Percentiles rank a stretch among this genome's conserved stretches.
These are phyloP conservation scores for Lagenorhynchus albirostris DNA, from an alignment of 2,113 vertebrate species.

Conservation along the genomic window DNA sequence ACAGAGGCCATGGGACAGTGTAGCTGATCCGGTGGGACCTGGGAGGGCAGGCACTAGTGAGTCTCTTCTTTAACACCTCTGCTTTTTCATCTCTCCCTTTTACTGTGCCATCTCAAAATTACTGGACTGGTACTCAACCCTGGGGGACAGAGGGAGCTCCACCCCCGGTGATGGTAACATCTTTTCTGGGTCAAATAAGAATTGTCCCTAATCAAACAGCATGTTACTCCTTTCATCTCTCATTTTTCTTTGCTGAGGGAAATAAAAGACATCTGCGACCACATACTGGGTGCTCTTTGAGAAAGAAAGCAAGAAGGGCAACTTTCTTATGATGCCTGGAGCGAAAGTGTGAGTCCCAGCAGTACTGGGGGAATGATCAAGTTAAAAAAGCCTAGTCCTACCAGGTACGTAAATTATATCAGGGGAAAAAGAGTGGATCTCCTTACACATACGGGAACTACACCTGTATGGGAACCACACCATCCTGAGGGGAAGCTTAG, in stretches of 20 bases:
- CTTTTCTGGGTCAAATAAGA: neutral
- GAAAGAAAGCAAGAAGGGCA: neutral
- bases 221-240: neutral
- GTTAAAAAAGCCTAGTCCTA: neutral
- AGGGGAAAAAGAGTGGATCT: neutral
- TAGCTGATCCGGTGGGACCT: neutral
- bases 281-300: neutral
- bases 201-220: neutral
- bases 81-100: neutral
- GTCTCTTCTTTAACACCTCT: neutral
- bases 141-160: no score
- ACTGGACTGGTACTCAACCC: neutral
- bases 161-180: neutral
- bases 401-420: neutral
- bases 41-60: neutral
- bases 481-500: neutral
- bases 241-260: neutral
- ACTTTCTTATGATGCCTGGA: neutral
- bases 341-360: neutral
- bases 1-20: neutral
- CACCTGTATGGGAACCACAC: accelerated
- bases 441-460: neutral
- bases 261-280: accelerated
- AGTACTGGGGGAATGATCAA: neutral
- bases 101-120: neutral